Evolutionary conservation across 2,888 invertebrate genomes (phyloP), one percentile per base, ranked within the genome.

Genomic region (Melikaiella ostensackeni): DNA sequence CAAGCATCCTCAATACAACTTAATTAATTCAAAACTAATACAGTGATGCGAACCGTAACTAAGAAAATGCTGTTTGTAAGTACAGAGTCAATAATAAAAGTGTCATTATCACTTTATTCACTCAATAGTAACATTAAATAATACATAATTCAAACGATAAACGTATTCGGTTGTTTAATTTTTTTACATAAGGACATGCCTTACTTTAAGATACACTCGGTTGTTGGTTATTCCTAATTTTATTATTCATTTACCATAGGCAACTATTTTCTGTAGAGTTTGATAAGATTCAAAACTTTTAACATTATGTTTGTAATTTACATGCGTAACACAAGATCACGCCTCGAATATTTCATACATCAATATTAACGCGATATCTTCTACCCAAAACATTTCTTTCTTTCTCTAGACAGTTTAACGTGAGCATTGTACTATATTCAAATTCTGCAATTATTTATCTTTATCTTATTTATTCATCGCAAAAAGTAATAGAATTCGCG

Each of bases 81-180:
- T 88, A 86, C 85, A 87, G 83, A 89, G 84, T 84, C 82, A 81
- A 82, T 82, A 77, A 84, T 82, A 88, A 91, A 91, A 91, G 90
- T 90, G 90, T 89, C 86, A 84, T 27, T 85, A 85, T 89, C 89
- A 90, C 90, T 91, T 91, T 91, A 90, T 91, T 91, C 87, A 89
- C 89, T 91, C 90, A 90, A 89, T 91, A 87, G 86, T 91, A 91
- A 91, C 91, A 91, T 91, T 90, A 86, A 90, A 90, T 91, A 91
- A 89, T 91, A 91, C 91, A 91, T 88, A 89, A 90, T 90, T 91
- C 88, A 90, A 91, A 88, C 85, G 86, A 89, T 91, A 87, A 88
- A 89, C 86, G 86, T 88, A 88, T 88, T 84, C 84, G 87, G 86
- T 64, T 64, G 21, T 64, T 88, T 82, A 86, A 84, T 84, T 88